phyloP scores from a whole-genome alignment of 2,797 vertebrate species.

The Sebastes miniatus region DNA sequence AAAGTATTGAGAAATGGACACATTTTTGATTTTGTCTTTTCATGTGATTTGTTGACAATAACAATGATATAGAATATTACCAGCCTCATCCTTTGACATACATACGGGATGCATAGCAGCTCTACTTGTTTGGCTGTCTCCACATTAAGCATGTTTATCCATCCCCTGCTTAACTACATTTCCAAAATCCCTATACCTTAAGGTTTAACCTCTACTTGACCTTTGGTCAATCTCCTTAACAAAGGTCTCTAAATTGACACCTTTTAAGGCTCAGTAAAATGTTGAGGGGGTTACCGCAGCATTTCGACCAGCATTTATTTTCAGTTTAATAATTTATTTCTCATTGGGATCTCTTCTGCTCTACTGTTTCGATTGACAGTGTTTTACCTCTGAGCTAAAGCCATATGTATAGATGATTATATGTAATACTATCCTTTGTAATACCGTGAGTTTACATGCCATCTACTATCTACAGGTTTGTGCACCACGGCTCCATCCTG shows the following conservation, averaged over 20 bases:
- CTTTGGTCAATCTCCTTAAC: slow-evolving; percentile 48
- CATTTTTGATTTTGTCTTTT: background rate
- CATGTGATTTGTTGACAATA: background rate
- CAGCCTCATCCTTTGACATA: background rate
- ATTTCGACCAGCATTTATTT: background rate
- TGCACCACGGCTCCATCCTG: slow-evolving; percentile 93
- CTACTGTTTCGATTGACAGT: background rate
- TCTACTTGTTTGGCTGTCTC: background rate
- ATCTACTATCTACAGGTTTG: slow-evolving; percentile 81
- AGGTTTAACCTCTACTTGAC: slow-evolving; percentile 51
- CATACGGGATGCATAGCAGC: background rate
- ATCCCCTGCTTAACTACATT: slow-evolving; percentile 25
- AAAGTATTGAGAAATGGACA: background rate
- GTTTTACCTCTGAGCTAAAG: background rate
- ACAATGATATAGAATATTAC: background rate
- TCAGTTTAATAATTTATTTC: background rate
- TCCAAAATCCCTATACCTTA: slow-evolving; percentile 34
- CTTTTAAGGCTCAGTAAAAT: slow-evolving; percentile 1
- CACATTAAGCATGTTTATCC: background rate
- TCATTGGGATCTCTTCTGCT: background rate
- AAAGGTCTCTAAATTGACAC: slow-evolving; percentile 18
- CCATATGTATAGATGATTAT: background rate
- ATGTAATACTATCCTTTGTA: background rate
- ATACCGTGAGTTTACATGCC: background rate
- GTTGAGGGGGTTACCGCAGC: background rate